Base-by-base conservation (phyloP, 1,140 invertebrate genomes). In the Schmidtea mediterranea region DNA sequence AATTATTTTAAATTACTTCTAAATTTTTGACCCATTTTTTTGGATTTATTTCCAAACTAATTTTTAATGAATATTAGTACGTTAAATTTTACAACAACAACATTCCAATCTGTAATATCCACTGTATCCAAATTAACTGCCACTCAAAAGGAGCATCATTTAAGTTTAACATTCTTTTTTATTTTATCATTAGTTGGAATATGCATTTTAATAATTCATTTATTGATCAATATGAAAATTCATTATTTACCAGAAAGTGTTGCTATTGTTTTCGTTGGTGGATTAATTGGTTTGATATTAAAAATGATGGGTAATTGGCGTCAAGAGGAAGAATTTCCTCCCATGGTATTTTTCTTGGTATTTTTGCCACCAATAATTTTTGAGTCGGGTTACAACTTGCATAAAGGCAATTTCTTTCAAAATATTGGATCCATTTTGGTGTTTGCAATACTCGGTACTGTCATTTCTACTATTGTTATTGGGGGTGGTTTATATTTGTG, bases 281-380 rank as follows among this genome's bases (percentile, higher is more conserved):
- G 2, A 2, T 21, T 37, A 8, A 48, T 48, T 48, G 46, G 46
- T 24, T n/a, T 48, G 24, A n/a, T 48, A 2, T 48, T 48, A 23
- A 15, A 24, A 32, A 19, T 48, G 13, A 18, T 22, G 22, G 24
- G n/a, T 6, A 48, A 48, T 21, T 45, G 15, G 21, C 16, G 16
- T 18, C n/a, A 48, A 32, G 23, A 36, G 10, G 46, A 48, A 24
- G 21, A 15, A 32, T 48, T 48, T 23, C 46, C 46, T 6, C 46
- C 46, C 6, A 95, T 84, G 43, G 80, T 84, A 9, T 97, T 97
- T 62, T 97, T 97, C 57, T 70, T 95, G 40, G 79, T 95, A 1
- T 70, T 95, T 1, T 62, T 97, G n/a, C 89, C 89, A 5, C 89
- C 89, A 1, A 97, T 95, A 40, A 94, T 97, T 55, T 94, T 94